phyloP scores from a whole-genome alignment of 1,140 invertebrate species.

The Hetaerina americana region DNA sequence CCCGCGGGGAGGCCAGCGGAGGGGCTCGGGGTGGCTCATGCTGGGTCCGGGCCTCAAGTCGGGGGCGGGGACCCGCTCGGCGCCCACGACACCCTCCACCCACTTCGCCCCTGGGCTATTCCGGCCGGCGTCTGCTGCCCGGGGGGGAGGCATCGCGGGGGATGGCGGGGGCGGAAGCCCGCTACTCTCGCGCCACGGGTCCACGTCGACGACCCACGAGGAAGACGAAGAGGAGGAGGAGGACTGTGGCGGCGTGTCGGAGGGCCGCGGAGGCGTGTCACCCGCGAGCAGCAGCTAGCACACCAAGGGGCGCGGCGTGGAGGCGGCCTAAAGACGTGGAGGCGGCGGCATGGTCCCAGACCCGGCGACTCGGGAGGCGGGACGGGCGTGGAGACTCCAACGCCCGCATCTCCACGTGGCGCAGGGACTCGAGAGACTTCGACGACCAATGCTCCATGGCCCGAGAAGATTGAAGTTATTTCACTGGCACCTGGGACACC shows the following conservation, averaged over 20 bases:
- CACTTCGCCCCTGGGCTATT: background rate
- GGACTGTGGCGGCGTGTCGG: too few relatives aligned
- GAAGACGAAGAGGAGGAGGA: background rate
- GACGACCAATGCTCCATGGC: too few relatives aligned
- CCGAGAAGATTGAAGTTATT: too few relatives aligned
- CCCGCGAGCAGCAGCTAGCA: conserved; percentile 17
- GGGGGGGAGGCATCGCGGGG: background rate
- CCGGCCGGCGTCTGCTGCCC: background rate
- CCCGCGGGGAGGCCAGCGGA: background rate
- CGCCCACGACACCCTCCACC: conserved; percentile 54
- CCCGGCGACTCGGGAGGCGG: conserved; percentile 22
- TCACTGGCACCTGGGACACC: too few relatives aligned
- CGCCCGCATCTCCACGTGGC: conserved; percentile 21
- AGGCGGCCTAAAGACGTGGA: conserved; percentile 18
- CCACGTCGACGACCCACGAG: background rate
- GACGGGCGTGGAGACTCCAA: conserved; percentile 23
- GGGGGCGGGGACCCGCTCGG: conserved; percentile 34
- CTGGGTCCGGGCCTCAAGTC: background rate
- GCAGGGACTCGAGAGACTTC: too few relatives aligned
- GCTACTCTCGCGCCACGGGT: background rate
- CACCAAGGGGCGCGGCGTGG: conserved; percentile 21
- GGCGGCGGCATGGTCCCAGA: conserved; percentile 20
- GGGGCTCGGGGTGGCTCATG: background rate
- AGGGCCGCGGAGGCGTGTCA: background rate
- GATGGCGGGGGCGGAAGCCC: background rate